Conservation (phyloP, 2,797 vertebrate species). For the Halcyon smyrnensis region DNA sequence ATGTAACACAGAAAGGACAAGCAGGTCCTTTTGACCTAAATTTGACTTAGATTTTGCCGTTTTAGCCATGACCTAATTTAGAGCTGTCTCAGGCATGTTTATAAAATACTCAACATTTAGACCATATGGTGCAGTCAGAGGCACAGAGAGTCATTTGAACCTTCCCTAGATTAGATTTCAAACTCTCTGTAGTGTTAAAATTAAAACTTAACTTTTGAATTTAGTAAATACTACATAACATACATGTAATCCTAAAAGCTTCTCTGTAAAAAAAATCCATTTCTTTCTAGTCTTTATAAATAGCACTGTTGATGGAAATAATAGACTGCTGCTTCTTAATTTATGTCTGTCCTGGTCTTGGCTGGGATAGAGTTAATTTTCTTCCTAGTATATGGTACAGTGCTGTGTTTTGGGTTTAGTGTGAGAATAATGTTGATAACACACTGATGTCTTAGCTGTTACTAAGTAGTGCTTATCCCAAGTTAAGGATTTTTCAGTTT, state of each 20-base stretch:
- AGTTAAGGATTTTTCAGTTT: not conserved
- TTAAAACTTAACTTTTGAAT: constrained; percentile 1
- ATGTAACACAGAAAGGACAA: not conserved
- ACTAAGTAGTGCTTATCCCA: not conserved
- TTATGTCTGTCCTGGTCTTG: not conserved
- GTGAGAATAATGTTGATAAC: not conserved
- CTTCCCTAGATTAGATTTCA: constrained; percentile 10
- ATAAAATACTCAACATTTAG: constrained; percentile 33
- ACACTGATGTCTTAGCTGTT: not conserved
- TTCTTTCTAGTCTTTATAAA: not conserved
- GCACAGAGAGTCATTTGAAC: not conserved
- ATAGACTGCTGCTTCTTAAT: not conserved
- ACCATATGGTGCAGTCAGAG: constrained; percentile 54
- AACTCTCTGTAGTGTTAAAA: not conserved
- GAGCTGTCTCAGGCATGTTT: constrained; percentile 30
- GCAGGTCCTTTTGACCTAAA: constrained; percentile 21
- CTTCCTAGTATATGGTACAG: not conserved
- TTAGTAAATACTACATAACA: not conserved
- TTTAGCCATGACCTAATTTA: constrained; percentile 65
- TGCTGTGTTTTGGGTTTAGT: not conserved
- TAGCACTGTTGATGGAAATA: not conserved
- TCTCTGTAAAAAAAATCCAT: not conserved
- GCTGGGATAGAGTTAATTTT: not conserved
- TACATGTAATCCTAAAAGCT: not conserved
- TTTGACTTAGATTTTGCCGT: constrained; percentile 24